Conservation (phyloP, 2,113 vertebrate species). For the Tachycineta bicolor region DNA sequence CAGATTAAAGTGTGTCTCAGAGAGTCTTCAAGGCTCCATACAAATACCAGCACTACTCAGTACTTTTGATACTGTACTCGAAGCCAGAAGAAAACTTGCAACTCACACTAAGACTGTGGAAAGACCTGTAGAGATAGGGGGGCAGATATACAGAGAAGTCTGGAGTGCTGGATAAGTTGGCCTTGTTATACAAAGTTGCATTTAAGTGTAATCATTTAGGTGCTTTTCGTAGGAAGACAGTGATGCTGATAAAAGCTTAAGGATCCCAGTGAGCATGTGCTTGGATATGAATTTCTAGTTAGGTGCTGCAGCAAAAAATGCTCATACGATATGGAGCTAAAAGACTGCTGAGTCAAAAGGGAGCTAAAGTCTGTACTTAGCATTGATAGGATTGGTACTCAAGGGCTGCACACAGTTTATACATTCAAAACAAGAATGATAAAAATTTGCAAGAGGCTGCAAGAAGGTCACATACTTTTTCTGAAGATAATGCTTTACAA, state of each 20-base stretch:
- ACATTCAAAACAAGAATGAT: fast-evolving
- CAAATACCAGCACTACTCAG: background rate
- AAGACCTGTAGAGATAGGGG: background rate
- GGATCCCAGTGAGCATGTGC: background rate
- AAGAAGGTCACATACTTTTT: background rate
- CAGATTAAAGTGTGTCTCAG: background rate
- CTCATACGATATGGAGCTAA: background rate
- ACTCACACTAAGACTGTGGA: background rate
- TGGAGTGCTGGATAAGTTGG: background rate
- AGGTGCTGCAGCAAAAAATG: background rate
- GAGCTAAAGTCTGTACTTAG: background rate
- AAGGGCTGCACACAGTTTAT: background rate
- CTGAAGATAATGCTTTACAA: background rate
- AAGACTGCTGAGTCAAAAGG: background rate
- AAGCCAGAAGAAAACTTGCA: background rate
- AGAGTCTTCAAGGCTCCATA: background rate
- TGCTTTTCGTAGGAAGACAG: background rate
- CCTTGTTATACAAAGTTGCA: background rate
- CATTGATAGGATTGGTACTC: background rate
- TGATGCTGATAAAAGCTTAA: background rate
- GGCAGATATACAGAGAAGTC: background rate
- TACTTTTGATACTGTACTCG: background rate
- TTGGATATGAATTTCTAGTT: background rate
- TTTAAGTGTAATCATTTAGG: background rate
- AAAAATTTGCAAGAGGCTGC: background rate